These are phyloP conservation scores for Mythimna pallens DNA, from an alignment of 2,888 invertebrate genomes.

Conservation along the genomic window DNA sequence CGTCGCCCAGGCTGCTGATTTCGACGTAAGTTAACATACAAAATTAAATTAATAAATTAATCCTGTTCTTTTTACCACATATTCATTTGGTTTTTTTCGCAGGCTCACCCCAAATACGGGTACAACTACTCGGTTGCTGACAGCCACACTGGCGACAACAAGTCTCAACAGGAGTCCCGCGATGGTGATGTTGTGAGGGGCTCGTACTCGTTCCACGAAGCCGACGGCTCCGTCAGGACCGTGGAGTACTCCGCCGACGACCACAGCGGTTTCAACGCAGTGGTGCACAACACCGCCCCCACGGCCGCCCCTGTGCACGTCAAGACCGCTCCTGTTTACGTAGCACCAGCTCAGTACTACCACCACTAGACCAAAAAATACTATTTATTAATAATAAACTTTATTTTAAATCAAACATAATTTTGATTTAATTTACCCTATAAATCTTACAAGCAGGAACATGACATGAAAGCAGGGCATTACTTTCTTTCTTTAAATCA, in stretches of 20 bases:
- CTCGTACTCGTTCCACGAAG: conserved; percentile 85
- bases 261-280: conserved; percentile 84
- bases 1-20: conserved; percentile 59
- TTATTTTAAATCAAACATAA: neutral
- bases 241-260: conserved; percentile 87
- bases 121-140: conserved; percentile 89
- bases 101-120: conserved; percentile 83
- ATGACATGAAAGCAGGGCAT: no score
- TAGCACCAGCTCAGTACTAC: conserved; percentile 70
- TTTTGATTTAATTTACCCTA: neutral
- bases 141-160: conserved; percentile 88
- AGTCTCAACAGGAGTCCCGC: conserved; percentile 85
- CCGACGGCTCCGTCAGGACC: conserved; percentile 87
- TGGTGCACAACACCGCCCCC: conserved; percentile 77
- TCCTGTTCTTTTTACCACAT: neutral
- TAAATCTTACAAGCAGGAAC: no score
- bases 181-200: conserved; percentile 88
- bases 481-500: no score
- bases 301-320: conserved; percentile 66
- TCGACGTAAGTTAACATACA: conserved; percentile 34
- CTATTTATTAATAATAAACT: conserved; percentile 33
- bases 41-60: no score
- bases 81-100: conserved; percentile 7
- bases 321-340: conserved; percentile 65
- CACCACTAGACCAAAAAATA: conserved; percentile 54